Percentiles rank a stretch among this genome's conserved stretches.
These are phyloP conservation scores for Carcina quercana DNA, from an alignment of 2,888 invertebrate genomes.

Conservation along the genomic window DNA sequence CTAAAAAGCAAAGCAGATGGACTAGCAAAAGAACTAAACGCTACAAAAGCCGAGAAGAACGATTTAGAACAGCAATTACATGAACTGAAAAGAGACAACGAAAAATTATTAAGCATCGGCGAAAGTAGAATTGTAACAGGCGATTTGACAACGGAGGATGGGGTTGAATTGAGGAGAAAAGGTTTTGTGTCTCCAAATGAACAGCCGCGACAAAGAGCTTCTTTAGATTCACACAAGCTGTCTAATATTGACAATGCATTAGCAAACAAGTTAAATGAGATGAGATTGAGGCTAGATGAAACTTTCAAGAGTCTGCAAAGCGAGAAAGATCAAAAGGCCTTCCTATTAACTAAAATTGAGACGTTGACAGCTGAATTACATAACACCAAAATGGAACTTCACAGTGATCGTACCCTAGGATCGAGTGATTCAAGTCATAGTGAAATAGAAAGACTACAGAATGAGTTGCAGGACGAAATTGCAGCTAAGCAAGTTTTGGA, in stretches of 20 bases:
- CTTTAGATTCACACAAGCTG: conserved; percentile 62
- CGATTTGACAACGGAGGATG: conserved; percentile 53
- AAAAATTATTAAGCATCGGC: conserved; percentile 78
- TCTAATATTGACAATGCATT: conserved; percentile 59
- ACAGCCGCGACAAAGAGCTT: conserved; percentile 49
- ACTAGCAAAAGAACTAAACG: conserved; percentile 82
- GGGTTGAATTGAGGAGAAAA: conserved; percentile 55
- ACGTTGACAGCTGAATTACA: conserved; percentile 52
- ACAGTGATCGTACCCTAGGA: conserved; percentile 55
- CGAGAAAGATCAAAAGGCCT: conserved; percentile 61
- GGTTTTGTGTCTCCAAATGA: conserved; percentile 49
- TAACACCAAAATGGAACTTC: conserved; percentile 51
- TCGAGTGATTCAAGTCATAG: conserved; percentile 66
- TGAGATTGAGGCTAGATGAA: conserved; percentile 53
- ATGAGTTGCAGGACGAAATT: conserved; percentile 62
- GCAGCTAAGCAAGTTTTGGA: conserved; percentile 64
- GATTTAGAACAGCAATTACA: conserved; percentile 85
- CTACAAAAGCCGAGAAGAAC: conserved; percentile 84
- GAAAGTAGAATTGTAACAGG: conserved; percentile 58
- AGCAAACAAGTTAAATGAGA: conserved; percentile 54
- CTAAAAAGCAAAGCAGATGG: conserved; percentile 86
- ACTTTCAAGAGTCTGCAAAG: conserved; percentile 51
- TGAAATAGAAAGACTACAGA: conserved; percentile 59
- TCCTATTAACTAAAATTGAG: conserved; percentile 54
- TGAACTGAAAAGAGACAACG: conserved; percentile 86